These are phyloP conservation scores for Lamellibrachia satsuma DNA, from an alignment of 2,888 invertebrate genomes.

Conservation along the genomic window DNA sequence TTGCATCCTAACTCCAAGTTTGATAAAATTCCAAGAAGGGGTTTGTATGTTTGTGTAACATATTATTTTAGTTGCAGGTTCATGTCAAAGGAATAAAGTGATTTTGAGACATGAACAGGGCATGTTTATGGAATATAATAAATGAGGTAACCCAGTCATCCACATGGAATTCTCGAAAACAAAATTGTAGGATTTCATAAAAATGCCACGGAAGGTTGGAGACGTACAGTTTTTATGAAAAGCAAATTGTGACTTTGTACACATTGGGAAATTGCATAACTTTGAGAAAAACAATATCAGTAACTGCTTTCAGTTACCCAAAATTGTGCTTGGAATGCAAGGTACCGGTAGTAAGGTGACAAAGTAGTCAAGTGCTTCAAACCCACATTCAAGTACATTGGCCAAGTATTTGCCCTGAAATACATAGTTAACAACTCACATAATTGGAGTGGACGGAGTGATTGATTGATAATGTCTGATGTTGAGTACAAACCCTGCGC, in stretches of 20 bases:
- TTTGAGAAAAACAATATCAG: too few species aligned
- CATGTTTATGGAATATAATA: too few species aligned
- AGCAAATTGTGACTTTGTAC: too few species aligned
- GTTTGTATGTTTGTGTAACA: not conserved
- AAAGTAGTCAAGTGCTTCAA: not conserved
- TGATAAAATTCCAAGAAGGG: not conserved
- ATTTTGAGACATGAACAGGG: too few species aligned
- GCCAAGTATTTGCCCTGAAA: not conserved
- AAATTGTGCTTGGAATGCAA: not conserved
- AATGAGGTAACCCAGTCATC: too few species aligned
- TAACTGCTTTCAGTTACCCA: not conserved
- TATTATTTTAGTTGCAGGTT: too few species aligned
- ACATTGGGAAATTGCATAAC: too few species aligned
- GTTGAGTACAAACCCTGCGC: not conserved
- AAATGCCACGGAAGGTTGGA: too few species aligned
- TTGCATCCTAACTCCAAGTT: not conserved
- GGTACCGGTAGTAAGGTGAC: not conserved
- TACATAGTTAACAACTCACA: not conserved
- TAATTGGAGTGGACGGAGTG: constrained; percentile 2
- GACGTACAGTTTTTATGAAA: too few species aligned
- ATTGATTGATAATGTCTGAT: not conserved
- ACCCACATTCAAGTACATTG: not conserved
- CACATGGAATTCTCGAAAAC: too few species aligned
- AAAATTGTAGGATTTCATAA: too few species aligned
- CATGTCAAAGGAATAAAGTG: too few species aligned